phyloP scores from a whole-genome alignment of 2,888 invertebrate genomes.

The Drosophila bunnanda region DNA sequence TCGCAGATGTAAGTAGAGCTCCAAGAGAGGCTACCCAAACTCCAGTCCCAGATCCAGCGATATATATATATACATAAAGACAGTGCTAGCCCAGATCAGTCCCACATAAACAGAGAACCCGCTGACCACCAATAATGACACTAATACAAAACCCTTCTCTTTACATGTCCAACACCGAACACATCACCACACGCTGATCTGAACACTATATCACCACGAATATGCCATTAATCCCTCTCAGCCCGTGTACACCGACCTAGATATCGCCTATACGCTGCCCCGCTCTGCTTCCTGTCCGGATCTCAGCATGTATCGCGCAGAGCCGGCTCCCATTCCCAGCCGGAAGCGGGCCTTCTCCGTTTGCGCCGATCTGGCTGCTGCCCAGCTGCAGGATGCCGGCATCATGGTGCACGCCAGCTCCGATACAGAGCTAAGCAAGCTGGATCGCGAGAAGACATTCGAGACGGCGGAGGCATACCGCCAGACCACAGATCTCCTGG shows the following conservation, averaged over 20 bases:
- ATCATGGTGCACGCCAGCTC: conserved; percentile 87
- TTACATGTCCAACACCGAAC: conserved; percentile 65
- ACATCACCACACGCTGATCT: conserved; percentile 5
- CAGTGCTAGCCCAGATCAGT: conserved; percentile 33
- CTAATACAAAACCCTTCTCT: conserved; percentile 47
- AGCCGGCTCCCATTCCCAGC: conserved; percentile 84
- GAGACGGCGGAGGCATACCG: conserved; percentile 88
- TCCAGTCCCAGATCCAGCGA: neutral
- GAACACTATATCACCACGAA: neutral
- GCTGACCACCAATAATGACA: conserved; percentile 14
- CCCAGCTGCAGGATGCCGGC: conserved; percentile 41
- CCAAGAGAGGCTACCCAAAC: neutral
- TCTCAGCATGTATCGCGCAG: conserved; percentile 87
- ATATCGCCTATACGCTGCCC: conserved; percentile 75
- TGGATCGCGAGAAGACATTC: conserved; percentile 90
- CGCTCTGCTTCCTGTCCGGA: conserved; percentile 90
- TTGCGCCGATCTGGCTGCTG: conserved; percentile 85
- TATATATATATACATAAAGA: neutral
- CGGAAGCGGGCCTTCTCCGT: conserved; percentile 89
- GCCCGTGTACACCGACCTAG: conserved; percentile 91
- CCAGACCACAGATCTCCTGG: conserved; percentile 90
- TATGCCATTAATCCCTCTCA: conserved; percentile 79
- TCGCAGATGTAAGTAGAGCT: conserved; percentile 62
- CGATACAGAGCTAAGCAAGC: conserved; percentile 91
- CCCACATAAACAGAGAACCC: neutral